Percentiles rank a stretch among this genome's conserved stretches.
Evolutionary conservation across 2,113 vertebrate species (phyloP).

Genomic region (Mobula birostris): DNA sequence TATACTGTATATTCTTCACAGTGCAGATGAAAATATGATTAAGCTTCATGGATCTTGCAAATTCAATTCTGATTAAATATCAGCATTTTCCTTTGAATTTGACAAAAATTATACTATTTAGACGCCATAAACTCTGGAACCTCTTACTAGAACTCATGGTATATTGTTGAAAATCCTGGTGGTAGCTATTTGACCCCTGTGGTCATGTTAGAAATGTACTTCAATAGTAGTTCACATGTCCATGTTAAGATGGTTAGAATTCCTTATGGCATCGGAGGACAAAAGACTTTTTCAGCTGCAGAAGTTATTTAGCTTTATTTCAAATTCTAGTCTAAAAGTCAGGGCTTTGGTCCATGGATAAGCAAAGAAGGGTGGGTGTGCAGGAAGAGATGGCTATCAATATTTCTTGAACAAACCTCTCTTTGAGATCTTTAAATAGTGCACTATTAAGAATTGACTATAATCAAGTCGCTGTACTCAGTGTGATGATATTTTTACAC

Average conservation of each 20-base stretch:
- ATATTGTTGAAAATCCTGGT: not conserved
- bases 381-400: not conserved
- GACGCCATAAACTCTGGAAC: not conserved
- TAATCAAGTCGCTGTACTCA: constrained; percentile 22
- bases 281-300: constrained; percentile 19
- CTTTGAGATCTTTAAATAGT: constrained; percentile 34
- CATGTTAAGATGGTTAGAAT: constrained; percentile 29
- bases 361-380: constrained; percentile 1
- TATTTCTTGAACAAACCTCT: constrained; percentile 19
- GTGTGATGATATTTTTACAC: constrained; percentile 29
- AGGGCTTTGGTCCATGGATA: not conserved
- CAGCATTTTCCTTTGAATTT: constrained; percentile 2
- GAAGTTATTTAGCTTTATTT: constrained; percentile 26
- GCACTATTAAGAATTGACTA: constrained; percentile 14
- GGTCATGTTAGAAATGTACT: constrained; percentile 35
- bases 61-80: constrained; percentile 7
- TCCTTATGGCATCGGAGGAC: constrained; percentile 28
- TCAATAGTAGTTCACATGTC: constrained; percentile 29
- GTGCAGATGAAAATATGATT: not conserved
- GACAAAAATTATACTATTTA: not conserved
- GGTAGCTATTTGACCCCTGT: constrained; percentile 16
- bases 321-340: constrained; percentile 16
- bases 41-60: not conserved
- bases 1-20: not conserved
- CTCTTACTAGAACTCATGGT: not conserved